Base-by-base conservation (phyloP, 2,113 vertebrate genomes). In the Paraplagusia blochii region DNA sequence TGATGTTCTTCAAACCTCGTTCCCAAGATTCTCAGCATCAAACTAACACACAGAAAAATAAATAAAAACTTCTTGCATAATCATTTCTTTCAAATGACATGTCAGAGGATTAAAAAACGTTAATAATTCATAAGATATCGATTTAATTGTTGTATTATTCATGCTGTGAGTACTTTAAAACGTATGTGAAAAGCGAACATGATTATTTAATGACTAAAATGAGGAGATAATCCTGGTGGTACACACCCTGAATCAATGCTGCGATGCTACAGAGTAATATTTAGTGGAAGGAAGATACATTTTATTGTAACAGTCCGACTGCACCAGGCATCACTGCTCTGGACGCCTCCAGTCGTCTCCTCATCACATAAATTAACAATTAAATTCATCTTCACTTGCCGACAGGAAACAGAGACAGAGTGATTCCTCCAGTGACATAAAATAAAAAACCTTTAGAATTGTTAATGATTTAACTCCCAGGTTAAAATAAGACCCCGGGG, bases 1-100 rank as follows among this genome's bases (percentile, higher is more conserved):
- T 63, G 74, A 61, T 68, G 62, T 53, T 35, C 58, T 78, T 51
- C 67, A 36, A 73, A 72, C 43, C 50, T 70, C 0, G 16, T 29
- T 29, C 22, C 22, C 4, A 35, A 56, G 49, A 35, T 63, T 35
- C 44, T 63, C 38, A 22, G 8, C 35, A 33, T 16, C 22, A 29
- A 29, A 29, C 22, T 29, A 4, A 29, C 22, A 76, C 75, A 49
- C 19, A 35, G 8, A 14, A 11, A 12, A n/a, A n/a, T n/a, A n/a
- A n/a, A n/a, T n/a, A n/a, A 19, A 47, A 46, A 9, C 38, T 39
- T 11, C 12, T 11, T n/a, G n/a, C n/a, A n/a, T n/a, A n/a, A n/a
- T n/a, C n/a, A n/a, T n/a, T n/a, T n/a, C n/a, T n/a, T n/a, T n/a
- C n/a, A n/a, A n/a, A n/a, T n/a, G n/a, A n/a, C n/a, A n/a, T n/a